phyloP scores from a whole-genome alignment of 2,113 vertebrate species.

The Equus przewalskii region DNA sequence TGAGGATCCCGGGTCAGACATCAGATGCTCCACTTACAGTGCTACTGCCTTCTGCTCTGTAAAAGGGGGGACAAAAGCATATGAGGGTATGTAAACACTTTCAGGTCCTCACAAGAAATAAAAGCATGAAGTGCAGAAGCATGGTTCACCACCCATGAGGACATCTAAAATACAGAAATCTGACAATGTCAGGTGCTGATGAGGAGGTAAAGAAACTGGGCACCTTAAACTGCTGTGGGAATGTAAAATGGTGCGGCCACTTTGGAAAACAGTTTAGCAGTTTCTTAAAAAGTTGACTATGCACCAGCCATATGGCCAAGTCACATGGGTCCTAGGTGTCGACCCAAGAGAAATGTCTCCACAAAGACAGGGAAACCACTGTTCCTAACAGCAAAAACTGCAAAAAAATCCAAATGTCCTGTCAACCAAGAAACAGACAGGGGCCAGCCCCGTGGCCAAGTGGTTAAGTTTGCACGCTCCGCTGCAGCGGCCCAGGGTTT shows the following conservation, averaged over 20 bases:
- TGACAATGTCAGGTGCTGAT: not conserved
- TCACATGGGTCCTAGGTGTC: not conserved
- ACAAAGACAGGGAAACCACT: not conserved
- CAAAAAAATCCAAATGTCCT: not conserved
- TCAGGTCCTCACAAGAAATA: not conserved
- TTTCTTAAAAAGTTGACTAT: not conserved
- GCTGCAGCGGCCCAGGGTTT: too few species aligned
- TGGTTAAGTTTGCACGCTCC: too few species aligned
- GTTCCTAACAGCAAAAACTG: not conserved
- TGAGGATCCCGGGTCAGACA: not conserved
- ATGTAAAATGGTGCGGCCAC: not conserved
- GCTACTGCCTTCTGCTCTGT: not conserved
- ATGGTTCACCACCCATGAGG: not conserved
- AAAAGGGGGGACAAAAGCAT: slow-evolving; percentile 13
- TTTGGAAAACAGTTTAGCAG: not conserved
- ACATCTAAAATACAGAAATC: not conserved
- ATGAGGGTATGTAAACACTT: not conserved
- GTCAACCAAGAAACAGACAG: not conserved
- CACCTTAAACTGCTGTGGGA: not conserved
- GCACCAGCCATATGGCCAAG: not conserved
- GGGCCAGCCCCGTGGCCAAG: too few species aligned
- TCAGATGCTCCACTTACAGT: slow-evolving; percentile 4
- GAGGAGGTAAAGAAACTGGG: not conserved
- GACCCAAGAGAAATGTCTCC: not conserved
- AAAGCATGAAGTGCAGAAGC: not conserved